These are phyloP conservation scores for Chrysoperla carnea DNA, from an alignment of 1,140 invertebrate genomes.

Conservation along the genomic window DNA sequence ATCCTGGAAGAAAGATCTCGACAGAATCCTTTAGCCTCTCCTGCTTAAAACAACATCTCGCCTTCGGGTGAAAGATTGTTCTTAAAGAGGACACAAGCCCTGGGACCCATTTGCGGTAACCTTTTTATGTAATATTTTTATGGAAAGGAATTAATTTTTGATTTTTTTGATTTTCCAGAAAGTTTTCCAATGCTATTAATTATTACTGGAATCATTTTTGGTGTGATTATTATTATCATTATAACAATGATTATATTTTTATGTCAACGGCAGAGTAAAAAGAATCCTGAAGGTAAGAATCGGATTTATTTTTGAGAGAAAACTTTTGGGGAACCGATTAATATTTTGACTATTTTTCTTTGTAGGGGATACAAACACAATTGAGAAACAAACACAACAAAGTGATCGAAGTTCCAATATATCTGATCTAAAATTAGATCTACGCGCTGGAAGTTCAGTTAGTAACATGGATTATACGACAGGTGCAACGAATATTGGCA, in stretches of 20 bases:
- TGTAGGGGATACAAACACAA: conserved; percentile 24
- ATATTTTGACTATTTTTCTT: conserved; percentile 5
- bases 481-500: conserved; percentile 14
- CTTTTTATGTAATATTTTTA: no score
- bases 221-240: conserved; percentile 30
- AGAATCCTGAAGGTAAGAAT: conserved; percentile 20
- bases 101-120: no score
- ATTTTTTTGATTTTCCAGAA: conserved; percentile 13
- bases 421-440: conserved; percentile 76
- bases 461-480: conserved; percentile 39
- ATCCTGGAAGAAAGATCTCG: no score
- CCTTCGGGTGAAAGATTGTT: no score
- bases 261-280: conserved; percentile 25
- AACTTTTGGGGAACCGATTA: background rate
- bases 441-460: conserved; percentile 64
- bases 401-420: conserved; percentile 79
- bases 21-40: no score
- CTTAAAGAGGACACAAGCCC: no score
- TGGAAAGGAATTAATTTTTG: no score
- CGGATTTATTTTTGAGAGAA: background rate
- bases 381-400: conserved; percentile 66
- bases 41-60: no score
- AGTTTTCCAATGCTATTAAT: conserved; percentile 30
- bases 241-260: conserved; percentile 33
- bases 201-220: conserved; percentile 28